Evolutionary conservation across 1,140 invertebrate species (phyloP), one percentile per base, ranked within the genome.

Genomic region (Calosoma granatense): DNA sequence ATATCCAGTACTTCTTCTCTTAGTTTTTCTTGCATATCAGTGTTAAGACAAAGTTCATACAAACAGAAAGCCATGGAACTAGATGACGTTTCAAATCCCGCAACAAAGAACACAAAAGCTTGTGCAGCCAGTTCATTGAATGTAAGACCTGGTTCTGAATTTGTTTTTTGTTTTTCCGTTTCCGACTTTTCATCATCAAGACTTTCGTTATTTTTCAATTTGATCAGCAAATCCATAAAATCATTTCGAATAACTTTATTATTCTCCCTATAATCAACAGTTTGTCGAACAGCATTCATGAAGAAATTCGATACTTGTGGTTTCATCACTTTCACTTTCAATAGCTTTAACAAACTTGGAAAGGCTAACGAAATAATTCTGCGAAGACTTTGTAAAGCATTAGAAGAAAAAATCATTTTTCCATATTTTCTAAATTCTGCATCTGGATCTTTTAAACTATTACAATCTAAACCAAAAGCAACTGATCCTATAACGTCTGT

Each of bases 1-100:
- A 79, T 77, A 58, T 73, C 55, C 30, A 65, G 60, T 2, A 84
- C 62, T 63, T 74, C 73, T 1, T 71, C 55, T 54, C 69, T 60
- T 1, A 73, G n/a, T 55, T 61, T 72, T 1, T 59, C 21, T 59
- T 85, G 83, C 26, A 77, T 64, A 2, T 76, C 70, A 14, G 67
- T 71, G 64, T 83, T 69, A 2, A 68, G 67, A 1, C 80, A 77
- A 26, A 85, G 65, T 56, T 74, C 71, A 54, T 68, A 74, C 20
- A 72, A 61, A 0, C 71, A 66, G 54, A 71, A 76, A 11, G 70
- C 66, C 26, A 84, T 66, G 1, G 76, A 65, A 47, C 72, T 75
- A 6, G 76, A 73, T 11, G 80, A 80, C 0, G 82, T 85, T 58
- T 83, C 83, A 59, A 76, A 82, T 17, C 81, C 79, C 51, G 78